Evolutionary conservation across 2,797 vertebrate species (phyloP), one percentile per base, ranked within the genome.

Genomic region (Enteromius afrohamiltoni): DNA sequence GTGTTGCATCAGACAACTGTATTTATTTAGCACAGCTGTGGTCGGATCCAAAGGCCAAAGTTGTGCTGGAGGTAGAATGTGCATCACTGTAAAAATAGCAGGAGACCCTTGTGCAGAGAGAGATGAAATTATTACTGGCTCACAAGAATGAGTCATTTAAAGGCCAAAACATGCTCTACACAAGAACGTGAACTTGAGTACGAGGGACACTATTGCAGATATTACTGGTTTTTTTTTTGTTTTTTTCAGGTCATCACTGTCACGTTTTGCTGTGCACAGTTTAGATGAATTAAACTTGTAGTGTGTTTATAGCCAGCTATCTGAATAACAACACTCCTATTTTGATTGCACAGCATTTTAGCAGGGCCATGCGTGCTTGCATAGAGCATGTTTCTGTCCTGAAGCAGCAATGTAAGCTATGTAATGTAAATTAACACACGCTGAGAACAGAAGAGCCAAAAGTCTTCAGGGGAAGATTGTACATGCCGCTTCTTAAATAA

Each of bases 1-100:
- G 89, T 87, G 86, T 92, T 93, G 88, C 93, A 92, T 95, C 93
- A 92, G 88, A 91, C 86, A 87, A 69, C 79, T 91, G 87, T 86
- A 73, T 79, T 49, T 77, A 80, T 71, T 83, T 37, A 74, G 76
- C 69, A 73, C 79, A 75, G 64, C 87, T 88, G 80, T 16, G 34
- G 82, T 85, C 81, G 82, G 92, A 92, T 85, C 79, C 62, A 67
- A 76, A 82, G 23, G 75, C 17, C 78, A 76, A 69, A 79, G 37
- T 47, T 68, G 73, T 78, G 58, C 79, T 77, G 65, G 49, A 77
- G 70, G 45, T 79, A 83, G 47, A 85, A 62, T 71, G 77, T 76
- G 68, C 47, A 29, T 75, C 58, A 51, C 67, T 58, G 34, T 83
- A 83, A 83, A 75, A 83, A 76, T 55, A 79, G 34, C 68, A 53